These are phyloP conservation scores for Leptonema lineaticorne DNA, from an alignment of 1,140 invertebrate species.

Conservation along the genomic window DNA sequence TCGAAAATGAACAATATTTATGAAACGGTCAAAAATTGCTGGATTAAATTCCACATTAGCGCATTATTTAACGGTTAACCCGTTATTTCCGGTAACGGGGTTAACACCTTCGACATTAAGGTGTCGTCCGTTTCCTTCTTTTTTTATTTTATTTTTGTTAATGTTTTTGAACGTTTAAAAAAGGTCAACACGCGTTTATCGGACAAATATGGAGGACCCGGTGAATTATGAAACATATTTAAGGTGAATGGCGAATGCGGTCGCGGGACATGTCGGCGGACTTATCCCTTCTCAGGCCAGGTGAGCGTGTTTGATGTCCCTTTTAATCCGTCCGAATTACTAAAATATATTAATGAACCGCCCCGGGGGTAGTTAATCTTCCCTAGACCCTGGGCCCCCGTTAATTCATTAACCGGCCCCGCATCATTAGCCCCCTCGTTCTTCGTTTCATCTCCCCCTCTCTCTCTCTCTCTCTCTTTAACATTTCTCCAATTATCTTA, in stretches of 20 bases:
- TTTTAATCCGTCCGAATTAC: slow-evolving; percentile 30
- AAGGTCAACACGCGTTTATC: background rate
- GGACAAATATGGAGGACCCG: background rate
- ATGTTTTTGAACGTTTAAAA: no score
- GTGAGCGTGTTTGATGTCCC: slow-evolving; percentile 27
- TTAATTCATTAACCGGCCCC: slow-evolving; percentile 39
- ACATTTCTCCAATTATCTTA: no score
- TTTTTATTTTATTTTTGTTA: no score
- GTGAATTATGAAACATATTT: slow-evolving; percentile 2
- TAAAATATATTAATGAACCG: slow-evolving; percentile 35
- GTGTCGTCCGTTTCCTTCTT: no score
- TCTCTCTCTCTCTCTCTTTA: no score
- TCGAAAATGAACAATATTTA: no score
- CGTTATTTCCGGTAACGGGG: no score
- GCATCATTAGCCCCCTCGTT: slow-evolving; percentile 34
- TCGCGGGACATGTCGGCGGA: slow-evolving; percentile 16
- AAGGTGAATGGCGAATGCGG: background rate
- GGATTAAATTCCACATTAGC: no score
- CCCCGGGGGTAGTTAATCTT: slow-evolving; percentile 35
- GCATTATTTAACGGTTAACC: no score
- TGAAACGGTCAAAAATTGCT: no score
- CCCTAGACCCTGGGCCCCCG: slow-evolving; percentile 23
- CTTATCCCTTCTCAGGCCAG: slow-evolving; percentile 4
- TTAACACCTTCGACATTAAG: no score
- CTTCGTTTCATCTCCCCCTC: background rate